Evolutionary conservation across 1,140 invertebrate species (phyloP).

Genomic region (Plodia interpunctella): DNA sequence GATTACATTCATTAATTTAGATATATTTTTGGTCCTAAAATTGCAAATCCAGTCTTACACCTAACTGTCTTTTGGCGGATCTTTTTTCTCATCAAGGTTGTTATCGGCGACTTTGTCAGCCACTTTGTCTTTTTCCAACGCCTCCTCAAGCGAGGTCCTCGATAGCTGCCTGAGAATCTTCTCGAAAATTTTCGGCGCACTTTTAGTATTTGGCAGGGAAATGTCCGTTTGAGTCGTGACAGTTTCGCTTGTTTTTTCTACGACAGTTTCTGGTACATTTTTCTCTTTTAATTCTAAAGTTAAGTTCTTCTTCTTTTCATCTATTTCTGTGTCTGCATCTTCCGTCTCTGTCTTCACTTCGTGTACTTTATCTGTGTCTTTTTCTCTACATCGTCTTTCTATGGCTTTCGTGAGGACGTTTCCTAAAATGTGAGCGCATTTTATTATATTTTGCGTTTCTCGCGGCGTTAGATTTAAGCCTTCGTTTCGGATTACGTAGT

Average conservation of each 20-base stretch:
- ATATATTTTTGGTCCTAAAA: no score
- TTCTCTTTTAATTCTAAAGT: conserved; percentile 56
- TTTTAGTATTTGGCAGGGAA: conserved; percentile 64
- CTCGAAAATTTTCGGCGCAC: conserved; percentile 67
- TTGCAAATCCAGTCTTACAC: no score
- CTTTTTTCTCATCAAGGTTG: conserved; percentile 18
- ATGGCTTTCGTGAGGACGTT: conserved; percentile 57
- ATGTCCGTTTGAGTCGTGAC: conserved; percentile 66
- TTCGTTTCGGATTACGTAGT: conserved; percentile 56
- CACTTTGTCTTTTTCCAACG: background rate
- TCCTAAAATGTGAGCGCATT: conserved; percentile 63
- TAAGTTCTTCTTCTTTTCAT: conserved; percentile 49
- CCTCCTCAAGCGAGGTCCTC: conserved; percentile 46
- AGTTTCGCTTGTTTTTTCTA: conserved; percentile 53
- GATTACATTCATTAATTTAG: background rate
- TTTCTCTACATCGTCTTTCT: conserved; percentile 45
- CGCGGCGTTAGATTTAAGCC: conserved; percentile 54
- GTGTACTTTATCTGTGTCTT: conserved; percentile 29
- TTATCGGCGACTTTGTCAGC: conserved; percentile 3
- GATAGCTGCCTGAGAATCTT: conserved; percentile 63
- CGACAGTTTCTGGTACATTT: conserved; percentile 40
- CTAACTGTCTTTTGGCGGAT: conserved; percentile 15
- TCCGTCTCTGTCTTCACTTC: conserved; percentile 20
- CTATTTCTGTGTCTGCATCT: conserved; percentile 30
- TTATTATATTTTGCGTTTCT: conserved; percentile 63